Conservation (phyloP, 2,888 invertebrate genomes). For the Tachina grossa region DNA sequence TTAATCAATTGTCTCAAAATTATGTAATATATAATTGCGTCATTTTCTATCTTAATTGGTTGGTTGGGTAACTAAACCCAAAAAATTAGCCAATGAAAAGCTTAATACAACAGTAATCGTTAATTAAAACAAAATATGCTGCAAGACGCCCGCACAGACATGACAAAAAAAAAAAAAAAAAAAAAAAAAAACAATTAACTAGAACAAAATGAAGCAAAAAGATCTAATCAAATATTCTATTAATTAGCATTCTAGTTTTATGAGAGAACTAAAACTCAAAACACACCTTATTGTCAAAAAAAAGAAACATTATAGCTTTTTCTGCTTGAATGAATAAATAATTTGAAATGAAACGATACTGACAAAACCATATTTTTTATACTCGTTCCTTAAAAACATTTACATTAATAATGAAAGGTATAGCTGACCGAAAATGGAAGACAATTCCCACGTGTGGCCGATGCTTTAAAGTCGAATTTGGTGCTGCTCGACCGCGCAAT, state of each 20-base stretch:
- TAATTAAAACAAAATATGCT: conserved; percentile 53
- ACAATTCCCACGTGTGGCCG: too few relatives aligned
- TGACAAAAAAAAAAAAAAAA: conserved; percentile 4
- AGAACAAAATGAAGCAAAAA: neutral
- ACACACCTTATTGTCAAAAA: conserved; percentile 30
- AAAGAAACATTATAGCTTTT: neutral
- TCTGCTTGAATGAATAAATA: too few relatives aligned
- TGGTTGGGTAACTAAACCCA: too few relatives aligned
- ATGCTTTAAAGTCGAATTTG: too few relatives aligned
- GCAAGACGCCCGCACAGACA: neutral
- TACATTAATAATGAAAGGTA: too few relatives aligned
- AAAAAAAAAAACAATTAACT: neutral
- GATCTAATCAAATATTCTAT: conserved; percentile 39
- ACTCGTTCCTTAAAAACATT: too few relatives aligned
- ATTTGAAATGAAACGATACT: too few relatives aligned
- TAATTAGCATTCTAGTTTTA: conserved; percentile 8
- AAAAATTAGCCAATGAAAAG: neutral
- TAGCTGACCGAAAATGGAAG: too few relatives aligned
- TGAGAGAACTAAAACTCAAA: conserved; percentile 6
- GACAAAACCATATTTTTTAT: too few relatives aligned
- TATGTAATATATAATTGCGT: conserved; percentile 12
- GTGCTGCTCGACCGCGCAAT: too few relatives aligned
- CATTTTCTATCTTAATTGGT: neutral
- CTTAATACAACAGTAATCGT: conserved; percentile 29
- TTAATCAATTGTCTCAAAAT: conserved; percentile 1